Base-by-base conservation (phyloP, 2,797 vertebrate species). In the Kryptolebias ocellatus region DNA sequence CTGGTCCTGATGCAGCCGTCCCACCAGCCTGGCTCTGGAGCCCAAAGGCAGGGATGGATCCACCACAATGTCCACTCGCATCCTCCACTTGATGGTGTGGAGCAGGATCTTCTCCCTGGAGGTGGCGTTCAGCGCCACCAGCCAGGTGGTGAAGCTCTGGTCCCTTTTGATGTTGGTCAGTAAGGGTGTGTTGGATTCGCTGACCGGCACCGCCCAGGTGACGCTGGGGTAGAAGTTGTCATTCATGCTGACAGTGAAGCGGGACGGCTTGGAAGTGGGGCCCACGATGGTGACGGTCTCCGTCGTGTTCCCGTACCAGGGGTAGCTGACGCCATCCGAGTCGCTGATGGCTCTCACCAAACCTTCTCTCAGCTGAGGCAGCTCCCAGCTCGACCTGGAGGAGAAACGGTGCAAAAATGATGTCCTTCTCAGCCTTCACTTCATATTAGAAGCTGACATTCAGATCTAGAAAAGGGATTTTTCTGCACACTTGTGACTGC, bases 211-310 rank as follows among this genome's bases (percentile, higher is more conserved):
- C 0, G 97, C 97, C 98, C 98, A 99, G 0, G 98, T 98, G 87
- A 99, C 98, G 0, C 97, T 99, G 55, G 98, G 98, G 87, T 99
- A 99, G 88, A 99, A 99, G 88, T 99, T 99, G 93, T 99, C 98
- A 14, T 99, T 99, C 98, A 99, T 99, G 93, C 96, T 97, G 86
- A 99, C 96, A 0, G 95, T 94, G 90, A 99, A 97, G 85, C 96
- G 95, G 70, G 96, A 97, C 27, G 96, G 95, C 87, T 97, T 98
- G 90, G 95, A 95, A 7, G 95, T 98, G 72, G 96, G 97, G 44
- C 98, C 97, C 0, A 96, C 95, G 60, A 99, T 91, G 61, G 97
- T 98, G 73, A 98, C 97, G 0, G 97, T 99, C 89, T 99, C 98
- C 0, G 97, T 99, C 31, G 98, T 99, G 92, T 99, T 99, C 52